phyloP scores from a whole-genome alignment of 23 tunicate species.

The Botrylloides violaceus region DNA sequence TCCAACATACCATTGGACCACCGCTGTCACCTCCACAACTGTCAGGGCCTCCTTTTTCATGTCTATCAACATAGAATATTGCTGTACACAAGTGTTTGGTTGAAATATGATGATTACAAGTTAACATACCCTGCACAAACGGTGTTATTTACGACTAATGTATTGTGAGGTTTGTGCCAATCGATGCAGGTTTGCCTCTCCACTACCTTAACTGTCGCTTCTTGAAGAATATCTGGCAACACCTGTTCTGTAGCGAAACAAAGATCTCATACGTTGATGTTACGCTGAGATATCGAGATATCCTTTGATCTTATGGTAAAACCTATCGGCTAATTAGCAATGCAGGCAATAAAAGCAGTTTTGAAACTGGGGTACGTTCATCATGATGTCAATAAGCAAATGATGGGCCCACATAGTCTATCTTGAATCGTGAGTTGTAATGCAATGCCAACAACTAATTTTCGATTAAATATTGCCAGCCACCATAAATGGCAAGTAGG shows the following conservation, averaged over 20 bases:
- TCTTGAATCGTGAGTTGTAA: no score
- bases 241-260: background rate
- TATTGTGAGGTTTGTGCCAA: background rate
- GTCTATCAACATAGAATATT: background rate
- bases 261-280: background rate
- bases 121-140: constrained; percentile 12
- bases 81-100: background rate
- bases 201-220: background rate
- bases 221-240: background rate
- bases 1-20: background rate
- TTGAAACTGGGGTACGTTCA: no score
- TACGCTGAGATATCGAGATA: no score
- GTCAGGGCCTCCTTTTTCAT: constrained; percentile 2
- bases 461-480: no score
- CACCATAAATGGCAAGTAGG: no score
- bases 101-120: background rate
- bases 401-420: no score
- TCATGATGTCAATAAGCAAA: no score
- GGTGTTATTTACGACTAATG: background rate
- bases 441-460: no score
- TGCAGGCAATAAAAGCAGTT: no score
- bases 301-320: no score
- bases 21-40: constrained; percentile 20
- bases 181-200: constrained; percentile 7
- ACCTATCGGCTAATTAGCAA: no score